phyloP scores from a whole-genome alignment of 2,113 vertebrate genomes.

The Zeus faber region DNA sequence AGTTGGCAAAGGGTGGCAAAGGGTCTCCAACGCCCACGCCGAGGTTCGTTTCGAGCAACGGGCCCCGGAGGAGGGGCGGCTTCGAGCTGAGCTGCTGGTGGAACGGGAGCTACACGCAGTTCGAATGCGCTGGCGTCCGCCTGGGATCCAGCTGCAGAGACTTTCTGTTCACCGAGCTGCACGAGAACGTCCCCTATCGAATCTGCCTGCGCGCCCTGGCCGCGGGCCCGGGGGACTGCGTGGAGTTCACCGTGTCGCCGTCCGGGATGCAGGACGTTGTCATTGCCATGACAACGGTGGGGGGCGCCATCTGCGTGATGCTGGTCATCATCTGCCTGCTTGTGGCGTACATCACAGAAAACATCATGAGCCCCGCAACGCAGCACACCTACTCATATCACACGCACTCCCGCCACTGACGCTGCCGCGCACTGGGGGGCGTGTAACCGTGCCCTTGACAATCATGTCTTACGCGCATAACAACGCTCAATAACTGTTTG shows the following conservation, averaged over 20 bases:
- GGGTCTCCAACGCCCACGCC: neutral
- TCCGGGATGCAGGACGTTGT: slow-evolving; percentile 94
- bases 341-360: slow-evolving; percentile 97
- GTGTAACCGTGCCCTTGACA: too few species aligned
- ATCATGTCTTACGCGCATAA: too few species aligned
- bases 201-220: slow-evolving; percentile 83
- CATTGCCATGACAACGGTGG: slow-evolving; percentile 96
- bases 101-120: slow-evolving; percentile 92
- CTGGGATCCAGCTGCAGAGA: slow-evolving; percentile 87
- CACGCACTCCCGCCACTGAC: slow-evolving; percentile 60
- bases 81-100: slow-evolving; percentile 90
- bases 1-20: slow-evolving; percentile 7
- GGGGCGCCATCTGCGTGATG: slow-evolving; percentile 97
- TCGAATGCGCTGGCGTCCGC: slow-evolving; percentile 87
- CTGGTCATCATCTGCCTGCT: slow-evolving; percentile 95
- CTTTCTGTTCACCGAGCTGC: slow-evolving; percentile 85
- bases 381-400: slow-evolving; percentile 67
- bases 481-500: too few species aligned
- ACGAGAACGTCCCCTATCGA: slow-evolving; percentile 89
- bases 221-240: slow-evolving; percentile 68
- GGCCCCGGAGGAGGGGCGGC: slow-evolving; percentile 66
- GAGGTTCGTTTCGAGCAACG: slow-evolving; percentile 15
- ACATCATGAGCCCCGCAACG: slow-evolving; percentile 82
- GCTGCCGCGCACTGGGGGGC: neutral
- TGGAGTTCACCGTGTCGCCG: slow-evolving; percentile 86